A percentile compares a stretch with the other conserved stretches of the same genome.
These are phyloP conservation scores for Malthinus flaveolus DNA, from an alignment of 2,888 invertebrate genomes.

Conservation along the genomic window DNA sequence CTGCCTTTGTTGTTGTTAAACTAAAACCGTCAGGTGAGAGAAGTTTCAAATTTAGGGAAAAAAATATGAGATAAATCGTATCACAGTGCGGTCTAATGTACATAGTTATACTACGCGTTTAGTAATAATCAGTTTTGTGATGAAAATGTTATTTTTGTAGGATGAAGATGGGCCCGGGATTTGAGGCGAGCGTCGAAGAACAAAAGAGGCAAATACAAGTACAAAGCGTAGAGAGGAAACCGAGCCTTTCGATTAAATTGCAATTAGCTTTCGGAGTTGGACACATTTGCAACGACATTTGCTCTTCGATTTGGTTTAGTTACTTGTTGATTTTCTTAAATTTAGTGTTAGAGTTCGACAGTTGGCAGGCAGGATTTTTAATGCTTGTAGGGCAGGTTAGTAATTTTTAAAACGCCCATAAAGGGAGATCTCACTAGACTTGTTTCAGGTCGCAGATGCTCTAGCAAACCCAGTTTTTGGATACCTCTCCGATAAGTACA, in stretches of 20 bases:
- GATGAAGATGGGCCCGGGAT: not conserved
- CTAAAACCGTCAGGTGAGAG: not conserved
- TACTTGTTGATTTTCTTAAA: slow-evolving; percentile 84
- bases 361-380: slow-evolving; percentile 64
- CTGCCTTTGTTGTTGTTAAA: slow-evolving; percentile 4
- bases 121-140: no score
- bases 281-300: slow-evolving; percentile 90
- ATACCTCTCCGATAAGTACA: slow-evolving; percentile 75
- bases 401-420: not conserved
- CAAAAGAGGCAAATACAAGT: not conserved
- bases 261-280: slow-evolving; percentile 74
- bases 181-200: not conserved
- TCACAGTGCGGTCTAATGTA: no score
- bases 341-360: slow-evolving; percentile 62
- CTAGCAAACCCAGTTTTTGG: slow-evolving; percentile 88
- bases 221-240: not conserved
- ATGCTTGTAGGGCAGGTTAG: slow-evolving; percentile 80
- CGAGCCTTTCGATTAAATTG: slow-evolving; percentile 42
- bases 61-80: not conserved
- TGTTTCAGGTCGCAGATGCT: slow-evolving; percentile 72
- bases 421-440: slow-evolving; percentile 51
- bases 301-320: slow-evolving; percentile 94
- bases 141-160: not conserved
- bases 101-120: no score
- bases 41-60: not conserved